Base-by-base conservation (phyloP, 2,888 invertebrate genomes). In the Polydesmus complanatus region DNA sequence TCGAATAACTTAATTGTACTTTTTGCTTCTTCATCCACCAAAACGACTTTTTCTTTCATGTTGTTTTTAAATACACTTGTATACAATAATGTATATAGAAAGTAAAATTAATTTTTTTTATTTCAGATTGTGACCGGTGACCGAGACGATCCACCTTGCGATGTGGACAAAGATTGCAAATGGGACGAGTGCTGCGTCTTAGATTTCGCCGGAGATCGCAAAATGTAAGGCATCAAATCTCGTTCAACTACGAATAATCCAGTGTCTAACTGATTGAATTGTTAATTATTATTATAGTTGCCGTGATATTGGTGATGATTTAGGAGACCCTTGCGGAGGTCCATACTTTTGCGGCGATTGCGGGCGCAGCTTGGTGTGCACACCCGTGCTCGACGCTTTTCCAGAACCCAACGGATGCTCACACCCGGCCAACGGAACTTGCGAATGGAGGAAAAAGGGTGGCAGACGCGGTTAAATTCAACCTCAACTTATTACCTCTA, bases 341-440 rank as follows among this genome's bases (percentile, higher is more conserved):
- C 57, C 19, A 11, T 50, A 57, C 19, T 57, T 57, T 23, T 57
- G 57, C 50, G n/a, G 47, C n/a, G 11, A 3, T 11, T 57, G 57
- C 27, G n/a, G 27, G 5, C 19, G 50, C 8, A 26, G 18, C 48
- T 22, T 49, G 1, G 26, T 47, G 1, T 57, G 57, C 50, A 47
- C 47, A 3, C 25, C 57, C 2, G 49, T 22, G 11, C 14, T 25
- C 14, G 23, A 57, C 48, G 57, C 25, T 23, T 14, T 47, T 22
- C 23, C 25, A 37, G 14, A 21, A 25, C 14, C 49, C 22, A 21
- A 19, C n/a, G 57, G 49, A n/a, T 57, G 57, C n/a, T 19, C 57
- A 18, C 57, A 49, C 26, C 49, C 57, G n/a, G 57, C 57, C 23
- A 57, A 57, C 22, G 57, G 57, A 21, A 57, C 57, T 48, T 57